Evolutionary conservation across 2,113 vertebrate species (phyloP), one percentile per base, ranked within the genome.

Genomic region (Microtus montanus): DNA sequence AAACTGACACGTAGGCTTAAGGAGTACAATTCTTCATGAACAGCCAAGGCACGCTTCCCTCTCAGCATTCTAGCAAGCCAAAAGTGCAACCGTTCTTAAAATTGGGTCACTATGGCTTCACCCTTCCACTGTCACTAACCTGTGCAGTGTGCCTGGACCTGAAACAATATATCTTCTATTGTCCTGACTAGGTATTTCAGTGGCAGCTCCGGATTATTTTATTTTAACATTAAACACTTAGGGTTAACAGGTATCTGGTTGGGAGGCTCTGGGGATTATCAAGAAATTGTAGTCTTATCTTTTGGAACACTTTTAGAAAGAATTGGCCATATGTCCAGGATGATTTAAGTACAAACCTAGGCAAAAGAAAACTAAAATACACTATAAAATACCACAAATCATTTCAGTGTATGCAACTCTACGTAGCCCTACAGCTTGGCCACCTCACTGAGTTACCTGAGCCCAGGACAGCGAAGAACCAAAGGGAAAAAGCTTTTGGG

Each of bases 1-100:
- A 93, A 68, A 71, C 14, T 89, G 7, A 92, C 87, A 87, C 52
- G 49, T 49, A 91, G 35, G 90, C 89, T 87, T 83, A 84, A 84
- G 58, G 26, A 83, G 44, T 47, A 49, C 35, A 83, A 38, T 73
- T 75, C 63, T 74, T 75, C 78, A 75, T n/a, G 12, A 26, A 78
- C 8, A 24, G 9, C n/a, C 89, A 74, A 54, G 2, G 5, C 41
- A 26, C 24, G 35, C 33, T 30, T 73, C 30, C 33, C 9, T 95
- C 19, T 6, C 15, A n/a, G 63, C 33, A 83, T 63, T 77, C 24
- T 63, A 86, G 13, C 77, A 66, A 47, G 75, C 11, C 4, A 5
- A 90, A 30, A 44, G 87, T 89, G 54, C 47, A 85, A 24, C 28
- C 73, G 54, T 11, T 17, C 19, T 41, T 88, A 79, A 84, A 82